Evolutionary conservation across 2,888 invertebrate genomes (phyloP).

Genomic region (Eupithecia dodoneata): DNA sequence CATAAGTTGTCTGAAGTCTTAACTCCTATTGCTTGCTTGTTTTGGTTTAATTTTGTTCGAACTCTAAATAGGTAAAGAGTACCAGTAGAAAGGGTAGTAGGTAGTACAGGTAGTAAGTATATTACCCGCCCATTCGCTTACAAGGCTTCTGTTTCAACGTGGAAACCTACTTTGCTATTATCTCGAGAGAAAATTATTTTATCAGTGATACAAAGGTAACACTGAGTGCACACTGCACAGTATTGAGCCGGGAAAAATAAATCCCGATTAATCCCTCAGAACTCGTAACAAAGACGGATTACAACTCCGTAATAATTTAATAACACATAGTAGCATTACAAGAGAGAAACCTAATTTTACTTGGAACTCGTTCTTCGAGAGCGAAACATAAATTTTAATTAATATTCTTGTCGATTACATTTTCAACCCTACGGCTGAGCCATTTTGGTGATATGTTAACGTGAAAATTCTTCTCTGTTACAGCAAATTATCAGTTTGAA

Average conservation of each 20-base stretch:
- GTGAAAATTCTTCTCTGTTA: background rate
- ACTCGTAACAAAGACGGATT: slow-evolving; percentile 73
- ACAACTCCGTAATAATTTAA: slow-evolving; percentile 53
- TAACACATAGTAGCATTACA: slow-evolving; percentile 63
- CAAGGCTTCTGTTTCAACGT: slow-evolving; percentile 1
- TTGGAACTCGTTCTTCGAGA: slow-evolving; percentile 52
- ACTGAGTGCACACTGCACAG: slow-evolving; percentile 52
- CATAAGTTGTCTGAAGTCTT: background rate
- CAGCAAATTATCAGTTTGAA: background rate
- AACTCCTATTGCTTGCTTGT: background rate
- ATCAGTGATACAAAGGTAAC: slow-evolving; percentile 6
- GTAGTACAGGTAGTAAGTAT: background rate
- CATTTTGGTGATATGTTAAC: slow-evolving; percentile 2
- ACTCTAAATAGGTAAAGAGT: background rate
- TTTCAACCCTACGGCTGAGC: background rate
- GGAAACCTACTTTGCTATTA: background rate
- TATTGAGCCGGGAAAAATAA: slow-evolving; percentile 61
- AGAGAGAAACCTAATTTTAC: slow-evolving; percentile 57
- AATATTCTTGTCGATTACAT: slow-evolving; percentile 2
- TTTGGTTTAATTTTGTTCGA: background rate
- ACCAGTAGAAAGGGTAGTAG: background rate
- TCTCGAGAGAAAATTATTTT: slow-evolving; percentile 31
- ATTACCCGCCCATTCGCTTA: background rate
- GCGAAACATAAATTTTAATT: slow-evolving; percentile 7
- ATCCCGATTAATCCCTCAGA: slow-evolving; percentile 64